Conservation (phyloP, 2,113 vertebrate genomes). For the Vidua chalybeata region DNA sequence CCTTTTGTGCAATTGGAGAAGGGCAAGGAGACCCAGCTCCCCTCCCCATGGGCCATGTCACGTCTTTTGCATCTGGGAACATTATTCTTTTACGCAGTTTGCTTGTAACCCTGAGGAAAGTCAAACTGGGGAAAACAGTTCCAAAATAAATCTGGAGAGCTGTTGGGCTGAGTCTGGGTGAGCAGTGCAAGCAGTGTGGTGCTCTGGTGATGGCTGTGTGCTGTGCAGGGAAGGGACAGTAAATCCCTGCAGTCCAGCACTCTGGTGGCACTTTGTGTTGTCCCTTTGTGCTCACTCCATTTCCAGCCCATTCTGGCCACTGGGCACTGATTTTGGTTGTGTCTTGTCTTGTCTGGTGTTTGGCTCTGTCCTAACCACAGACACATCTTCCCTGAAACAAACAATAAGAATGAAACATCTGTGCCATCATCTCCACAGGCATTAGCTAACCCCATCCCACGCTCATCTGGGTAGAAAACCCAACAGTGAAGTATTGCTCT, state of each 20-base stretch:
- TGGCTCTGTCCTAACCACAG: background rate
- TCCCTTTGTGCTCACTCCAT: background rate
- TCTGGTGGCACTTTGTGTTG: background rate
- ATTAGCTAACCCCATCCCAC: background rate
- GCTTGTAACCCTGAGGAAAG: background rate
- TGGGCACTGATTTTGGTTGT: background rate
- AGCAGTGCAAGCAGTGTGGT: rapidly evolving
- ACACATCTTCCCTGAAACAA: background rate
- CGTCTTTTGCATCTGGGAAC: background rate
- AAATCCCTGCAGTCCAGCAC: background rate
- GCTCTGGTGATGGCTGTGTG: background rate
- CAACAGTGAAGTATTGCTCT: background rate
- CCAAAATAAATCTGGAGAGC: background rate
- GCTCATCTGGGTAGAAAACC: background rate
- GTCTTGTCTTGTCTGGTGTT: background rate
- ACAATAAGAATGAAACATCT: background rate
- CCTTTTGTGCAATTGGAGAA: background rate
- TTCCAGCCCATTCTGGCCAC: background rate
- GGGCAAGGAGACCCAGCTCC: background rate
- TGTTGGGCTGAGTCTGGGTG: background rate
- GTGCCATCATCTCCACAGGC: background rate
- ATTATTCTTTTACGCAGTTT: rapidly evolving
- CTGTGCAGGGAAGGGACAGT: background rate
- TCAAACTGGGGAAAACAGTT: background rate
- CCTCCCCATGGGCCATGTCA: too few relatives aligned